Base-by-base conservation (phyloP, 2,888 invertebrate species). In the Lasioglossum marginatum region DNA sequence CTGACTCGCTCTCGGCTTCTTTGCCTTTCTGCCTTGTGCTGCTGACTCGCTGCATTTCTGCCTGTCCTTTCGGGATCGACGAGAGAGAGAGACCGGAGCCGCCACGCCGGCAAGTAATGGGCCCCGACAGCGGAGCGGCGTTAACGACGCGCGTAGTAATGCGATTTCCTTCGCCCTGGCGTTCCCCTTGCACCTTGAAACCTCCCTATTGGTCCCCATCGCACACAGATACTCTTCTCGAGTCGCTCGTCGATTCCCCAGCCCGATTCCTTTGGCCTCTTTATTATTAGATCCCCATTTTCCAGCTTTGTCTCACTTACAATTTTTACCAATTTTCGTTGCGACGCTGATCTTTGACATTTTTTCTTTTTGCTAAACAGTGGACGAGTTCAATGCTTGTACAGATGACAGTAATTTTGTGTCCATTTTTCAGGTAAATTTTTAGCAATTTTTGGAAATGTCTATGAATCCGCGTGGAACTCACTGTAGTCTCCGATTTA, bases 1-100 rank as follows among this genome's bases (percentile, higher is more conserved):
- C 23, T n/a, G 52, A 23, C 52, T 52, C 79, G 6, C 6, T 31
- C 19, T 34, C 66, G 66, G 34, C 60, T 63, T 63, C 60, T 63
- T 63, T 16, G 14, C 27, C 60, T 63, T 16, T 31, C 60, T 27
- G 60, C 14, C 60, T 60, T 14, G 48, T 75, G 70, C 19, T 63
- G 66, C 40, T 14, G 43, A 14, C 12, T 43, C 43, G 12, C 77
- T 71, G 75, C 57, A n/a, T 60, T 79, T 79, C 66, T 43, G 73
- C 70, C 68, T 82, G 75, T 88, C 87, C 87, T 79, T 89, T 89
- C 79, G 81, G 84, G 73, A 85, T 88, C 83, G 68, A 81, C 57
- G 75, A 52, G 77, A 75, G 78, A 66, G 80, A 63, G 63, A 63
- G 37, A 37, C 23, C 10, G 70, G 27, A 71, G 77, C 68, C 48